A percentile compares a stretch with the other conserved stretches of the same genome.
phyloP scores from a whole-genome alignment of 2,113 vertebrate genomes.

The Felis chaus region DNA sequence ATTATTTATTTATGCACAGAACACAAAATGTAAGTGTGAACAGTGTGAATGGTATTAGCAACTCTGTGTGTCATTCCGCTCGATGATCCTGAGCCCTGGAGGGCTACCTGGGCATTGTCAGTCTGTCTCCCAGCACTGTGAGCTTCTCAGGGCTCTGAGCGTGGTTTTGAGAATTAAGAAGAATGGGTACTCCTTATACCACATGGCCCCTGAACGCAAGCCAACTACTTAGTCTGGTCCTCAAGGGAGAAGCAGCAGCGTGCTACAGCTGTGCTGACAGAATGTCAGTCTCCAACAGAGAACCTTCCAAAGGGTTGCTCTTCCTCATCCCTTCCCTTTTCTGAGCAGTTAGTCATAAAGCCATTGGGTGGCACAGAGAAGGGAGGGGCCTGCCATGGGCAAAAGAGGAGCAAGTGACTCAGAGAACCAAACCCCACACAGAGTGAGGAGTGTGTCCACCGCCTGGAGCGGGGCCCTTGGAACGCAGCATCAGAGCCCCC shows the following conservation, averaged over 20 bases:
- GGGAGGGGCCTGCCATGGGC: not conserved
- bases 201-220: not conserved
- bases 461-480: no score
- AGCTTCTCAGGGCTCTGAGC: not conserved
- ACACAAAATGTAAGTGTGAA: not conserved
- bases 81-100: not conserved
- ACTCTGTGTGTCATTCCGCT: not conserved
- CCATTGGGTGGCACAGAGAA: not conserved
- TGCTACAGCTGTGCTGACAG: not conserved
- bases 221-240: not conserved
- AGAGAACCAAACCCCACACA: not conserved
- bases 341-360: not conserved
- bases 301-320: not conserved
- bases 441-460: not conserved
- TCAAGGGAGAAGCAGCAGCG: not conserved
- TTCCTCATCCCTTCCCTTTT: not conserved
- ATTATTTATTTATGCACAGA: not conserved
- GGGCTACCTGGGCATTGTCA: not conserved
- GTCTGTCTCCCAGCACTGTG: not conserved
- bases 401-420: not conserved
- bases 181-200: not conserved
- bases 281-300: not conserved
- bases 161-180: not conserved
- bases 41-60: not conserved
- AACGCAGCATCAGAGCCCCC: fast-evolving